Base-by-base conservation (phyloP, 2,797 vertebrate genomes). In the Sarcoramphus papa region DNA sequence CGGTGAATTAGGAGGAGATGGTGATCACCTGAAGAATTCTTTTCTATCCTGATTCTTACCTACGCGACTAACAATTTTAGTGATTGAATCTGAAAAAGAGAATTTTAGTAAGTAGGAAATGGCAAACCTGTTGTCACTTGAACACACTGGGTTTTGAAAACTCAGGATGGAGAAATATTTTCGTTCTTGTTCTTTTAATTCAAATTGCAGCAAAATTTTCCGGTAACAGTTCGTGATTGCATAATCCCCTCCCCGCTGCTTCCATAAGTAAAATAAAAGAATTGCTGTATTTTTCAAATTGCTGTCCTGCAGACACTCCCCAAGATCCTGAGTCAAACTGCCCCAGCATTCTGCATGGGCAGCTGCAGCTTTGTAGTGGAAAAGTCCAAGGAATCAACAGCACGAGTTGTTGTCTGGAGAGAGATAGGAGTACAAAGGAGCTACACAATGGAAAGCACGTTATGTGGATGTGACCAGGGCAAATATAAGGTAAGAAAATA, bases 351-450 rank as follows among this genome's bases (percentile, higher is more conserved):
- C 98, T 99, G 99, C 97, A 99, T 99, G 98, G 98, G 97, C 84
- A 99, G 99, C 97, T 99, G 99, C 96, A 99, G 99, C 97, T 99
- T 99, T 90, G 99, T 99, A 28, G 99, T 99, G 90, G 99, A 99
- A 94, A 99, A 99, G 92, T 99, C 99, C 73, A 99, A 99, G 96
- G 99, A 99, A 96, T 99, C 99, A 30, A 99, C 99, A 7, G 99
- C 99, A 1, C 98, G 99, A 4, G 99, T 99, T 87, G 99, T 99
- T 72, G 99, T 99, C 14, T 99, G 99, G 99, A 98, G 99, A 94
- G 99, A 99, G 97, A 99, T 99, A 65, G 99, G 99, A 48, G 99
- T 99, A 20, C 99, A 99, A 59, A 99, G 99, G 93, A 99, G 99
- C 97, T 99, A 99, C 84, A 99, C 99, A 76, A 99, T 99, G 99